Evolutionary conservation across 2,797 vertebrate species (phyloP), one percentile per base, ranked within the genome.

Genomic region (Sebastes iracundus): DNA sequence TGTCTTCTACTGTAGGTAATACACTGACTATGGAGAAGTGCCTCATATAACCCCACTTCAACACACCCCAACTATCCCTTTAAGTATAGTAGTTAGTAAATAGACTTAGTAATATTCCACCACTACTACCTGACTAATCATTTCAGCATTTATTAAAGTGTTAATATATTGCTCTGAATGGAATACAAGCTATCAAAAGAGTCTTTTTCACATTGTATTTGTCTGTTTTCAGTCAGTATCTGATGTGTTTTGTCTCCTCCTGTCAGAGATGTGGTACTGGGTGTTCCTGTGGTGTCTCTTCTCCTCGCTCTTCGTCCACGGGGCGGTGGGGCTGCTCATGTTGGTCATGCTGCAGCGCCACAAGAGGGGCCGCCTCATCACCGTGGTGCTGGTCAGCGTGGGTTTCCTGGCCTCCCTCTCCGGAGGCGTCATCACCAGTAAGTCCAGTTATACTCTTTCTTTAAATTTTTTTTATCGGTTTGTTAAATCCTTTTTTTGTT

Each of bases 251-350:
- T 63, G 10, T 84, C 8, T 58, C 59, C 60, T 6, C 27, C 3
- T 22, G 2, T 46, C 91, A 96, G 95, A 95, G 89, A 96, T 96
- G 95, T 99, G 98, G 98, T 99, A 99, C 96, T 99, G 98, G 97
- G 96, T 99, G 92, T 99, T 99, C 96, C 98, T 99, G 75, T 99
- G 98, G 98, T 97, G 97, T 88, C 97, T 99, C 88, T 99, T 99
- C 97, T 99, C 98, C 77, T 99, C 98, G 71, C 97, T 99, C 90
- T 97, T 99, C 77, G 95, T 99, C 89, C 97, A 99, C 76, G 96
- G 97, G 78, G 97, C 96, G 59, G 96, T 96, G 72, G 98, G 96
- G 79, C 96, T 99, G 72, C 94, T 99, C 90, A 99, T 99, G 98
- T 96, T 99, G 86, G 96, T 99, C 84, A 97, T 97, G 96, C 96